These are phyloP conservation scores for Agriopis leucophaearia DNA, from an alignment of 2,888 invertebrate species.

Conservation along the genomic window DNA sequence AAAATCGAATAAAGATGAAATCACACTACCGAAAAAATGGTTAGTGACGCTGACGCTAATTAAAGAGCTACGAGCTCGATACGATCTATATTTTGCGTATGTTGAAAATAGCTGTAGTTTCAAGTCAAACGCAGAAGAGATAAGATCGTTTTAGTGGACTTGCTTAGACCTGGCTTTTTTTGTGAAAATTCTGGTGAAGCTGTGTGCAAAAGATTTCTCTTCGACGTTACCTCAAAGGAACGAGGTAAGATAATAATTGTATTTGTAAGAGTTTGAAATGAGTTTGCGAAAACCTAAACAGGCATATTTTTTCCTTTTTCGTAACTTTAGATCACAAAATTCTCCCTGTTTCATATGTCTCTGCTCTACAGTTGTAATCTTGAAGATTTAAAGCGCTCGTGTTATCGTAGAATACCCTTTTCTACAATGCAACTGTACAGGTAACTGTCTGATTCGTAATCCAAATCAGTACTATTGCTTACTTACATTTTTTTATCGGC, in stretches of 20 bases:
- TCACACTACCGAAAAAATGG: constrained; percentile 1
- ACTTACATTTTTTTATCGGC: background rate
- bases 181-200: background rate
- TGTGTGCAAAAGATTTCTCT: background rate
- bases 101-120: constrained; percentile 1
- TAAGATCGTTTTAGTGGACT: background rate
- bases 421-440: no score
- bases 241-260: background rate
- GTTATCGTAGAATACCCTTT: background rate
- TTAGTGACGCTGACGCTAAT: constrained; percentile 5
- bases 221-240: background rate
- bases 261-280: background rate
- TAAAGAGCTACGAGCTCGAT: background rate
- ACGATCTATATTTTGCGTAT: background rate
- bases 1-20: background rate
- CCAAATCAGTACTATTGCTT: background rate
- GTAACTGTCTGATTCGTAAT: background rate
- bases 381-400: background rate
- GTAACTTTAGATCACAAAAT: no score
- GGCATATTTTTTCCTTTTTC: background rate
- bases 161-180: background rate
- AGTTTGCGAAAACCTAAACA: background rate
- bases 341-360: no score
- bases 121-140: background rate
- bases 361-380: background rate